Conservation (phyloP, 2,113 vertebrate genomes). For the Otus sunia region DNA sequence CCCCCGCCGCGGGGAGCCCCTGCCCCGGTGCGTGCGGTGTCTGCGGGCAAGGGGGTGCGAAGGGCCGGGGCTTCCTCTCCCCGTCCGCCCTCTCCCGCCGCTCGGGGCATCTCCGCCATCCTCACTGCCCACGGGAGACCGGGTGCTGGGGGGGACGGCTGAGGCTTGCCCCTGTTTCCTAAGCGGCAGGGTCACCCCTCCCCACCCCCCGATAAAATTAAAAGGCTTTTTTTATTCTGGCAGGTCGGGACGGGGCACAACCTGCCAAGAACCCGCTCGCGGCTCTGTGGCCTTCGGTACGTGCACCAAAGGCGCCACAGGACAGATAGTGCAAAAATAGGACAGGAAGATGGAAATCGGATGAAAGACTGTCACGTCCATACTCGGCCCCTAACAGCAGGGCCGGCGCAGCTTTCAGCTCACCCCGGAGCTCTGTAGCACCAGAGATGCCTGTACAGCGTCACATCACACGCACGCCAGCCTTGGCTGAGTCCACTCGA, state of each 20-base stretch:
- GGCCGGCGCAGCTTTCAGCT: background rate
- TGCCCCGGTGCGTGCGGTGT: background rate
- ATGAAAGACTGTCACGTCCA: background rate
- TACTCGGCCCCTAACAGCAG: background rate
- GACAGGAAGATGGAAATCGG: background rate
- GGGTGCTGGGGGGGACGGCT: background rate
- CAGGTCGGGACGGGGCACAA: background rate
- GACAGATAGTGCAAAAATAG: background rate
- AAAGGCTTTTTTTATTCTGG: background rate
- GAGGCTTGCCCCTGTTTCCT: background rate
- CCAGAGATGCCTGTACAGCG: fast-evolving
- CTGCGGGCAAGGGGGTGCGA: background rate
- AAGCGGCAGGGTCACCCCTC: background rate
- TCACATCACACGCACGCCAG: fast-evolving
- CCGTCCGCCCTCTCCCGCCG: background rate
- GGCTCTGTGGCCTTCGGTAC: background rate
- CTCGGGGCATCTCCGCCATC: background rate
- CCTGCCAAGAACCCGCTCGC: background rate
- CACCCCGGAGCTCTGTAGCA: fast-evolving
- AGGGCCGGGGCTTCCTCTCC: background rate
- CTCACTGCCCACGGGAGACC: background rate
- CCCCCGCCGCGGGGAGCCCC: background rate
- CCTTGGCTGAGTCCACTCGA: background rate
- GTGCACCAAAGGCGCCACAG: background rate
- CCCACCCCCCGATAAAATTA: no score